Percentiles rank a stretch among this genome's conserved stretches.
Conservation (phyloP, 2,888 invertebrate species). For the Sarcophaga subvicina region DNA sequence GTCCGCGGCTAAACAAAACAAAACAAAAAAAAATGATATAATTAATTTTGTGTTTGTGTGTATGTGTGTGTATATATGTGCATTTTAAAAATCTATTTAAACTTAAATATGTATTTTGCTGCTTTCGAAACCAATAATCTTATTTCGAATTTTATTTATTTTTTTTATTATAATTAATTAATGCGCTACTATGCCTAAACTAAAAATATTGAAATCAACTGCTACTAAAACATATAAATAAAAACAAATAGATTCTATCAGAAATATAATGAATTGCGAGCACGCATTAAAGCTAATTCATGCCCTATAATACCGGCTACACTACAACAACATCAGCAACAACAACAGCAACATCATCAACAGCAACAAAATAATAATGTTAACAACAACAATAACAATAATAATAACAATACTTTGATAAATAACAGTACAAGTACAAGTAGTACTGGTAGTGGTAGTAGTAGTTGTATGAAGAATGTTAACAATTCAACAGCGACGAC, state of each 20-base stretch:
- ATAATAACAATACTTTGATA: slow-evolving; percentile 71
- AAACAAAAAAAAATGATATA: background rate
- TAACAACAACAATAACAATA: slow-evolving; percentile 74
- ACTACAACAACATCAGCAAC: slow-evolving; percentile 79
- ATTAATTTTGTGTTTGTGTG: background rate
- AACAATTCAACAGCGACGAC: slow-evolving; percentile 16
- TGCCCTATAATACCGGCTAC: slow-evolving; percentile 88
- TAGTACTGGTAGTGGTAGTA: slow-evolving; percentile 72
- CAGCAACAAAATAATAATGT: slow-evolving; percentile 71
- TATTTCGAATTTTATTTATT: slow-evolving; percentile 17
- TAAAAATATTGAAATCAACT: slow-evolving; percentile 20
- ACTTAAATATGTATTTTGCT: slow-evolving; percentile 22
- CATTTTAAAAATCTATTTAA: background rate
- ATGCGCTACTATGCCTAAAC: slow-evolving; percentile 38
- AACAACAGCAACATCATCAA: slow-evolving; percentile 68
- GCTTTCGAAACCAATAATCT: slow-evolving; percentile 39
- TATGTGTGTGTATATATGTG: slow-evolving; percentile 7
- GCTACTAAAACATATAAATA: slow-evolving; percentile 13
- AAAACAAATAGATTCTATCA: slow-evolving; percentile 89
- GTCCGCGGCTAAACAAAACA: background rate
- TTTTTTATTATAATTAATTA: slow-evolving; percentile 36
- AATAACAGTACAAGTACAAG: slow-evolving; percentile 73
- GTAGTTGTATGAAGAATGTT: slow-evolving; percentile 50
- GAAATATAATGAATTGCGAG: slow-evolving; percentile 93
- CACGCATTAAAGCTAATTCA: slow-evolving; percentile 93